Conservation (phyloP, 2,113 vertebrate species). For the Pollimyrus isidori region DNA sequence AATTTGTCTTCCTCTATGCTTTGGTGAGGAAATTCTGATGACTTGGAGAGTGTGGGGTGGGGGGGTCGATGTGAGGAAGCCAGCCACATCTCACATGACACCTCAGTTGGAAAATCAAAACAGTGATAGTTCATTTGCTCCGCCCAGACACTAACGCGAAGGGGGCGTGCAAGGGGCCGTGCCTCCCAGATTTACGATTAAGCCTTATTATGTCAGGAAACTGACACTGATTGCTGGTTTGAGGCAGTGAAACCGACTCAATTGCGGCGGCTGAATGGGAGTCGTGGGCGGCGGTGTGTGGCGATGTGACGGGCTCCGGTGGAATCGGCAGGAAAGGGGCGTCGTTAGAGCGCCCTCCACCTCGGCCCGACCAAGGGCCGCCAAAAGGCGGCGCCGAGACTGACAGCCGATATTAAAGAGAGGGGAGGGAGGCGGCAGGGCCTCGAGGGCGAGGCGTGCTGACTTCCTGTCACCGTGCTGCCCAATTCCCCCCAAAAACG, state of each 20-base stretch:
- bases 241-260: conserved; percentile 26
- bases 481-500: conserved; percentile 60
- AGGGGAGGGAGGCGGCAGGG: conserved; percentile 33
- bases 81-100: conserved; percentile 72
- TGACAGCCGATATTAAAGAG: conserved; percentile 52
- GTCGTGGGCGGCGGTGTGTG: conserved; percentile 7
- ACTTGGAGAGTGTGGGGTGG: conserved; percentile 27
- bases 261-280: conserved; percentile 31
- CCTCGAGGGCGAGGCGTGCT: conserved; percentile 32
- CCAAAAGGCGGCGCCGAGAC: conserved; percentile 59
- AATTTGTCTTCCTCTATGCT: conserved; percentile 25
- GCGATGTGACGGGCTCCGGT: conserved; percentile 6
- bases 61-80: conserved; percentile 22
- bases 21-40: conserved; percentile 30
- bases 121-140: conserved; percentile 70
- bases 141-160: conserved; percentile 81
- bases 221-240: conserved; percentile 74
- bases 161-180: conserved; percentile 78
- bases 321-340: background rate
- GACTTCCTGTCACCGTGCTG: conserved; percentile 48
- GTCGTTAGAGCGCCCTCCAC: background rate
- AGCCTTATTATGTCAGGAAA: conserved; percentile 69
- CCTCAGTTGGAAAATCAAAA: conserved; percentile 88
- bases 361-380: conserved; percentile 50
- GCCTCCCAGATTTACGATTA: conserved; percentile 88